phyloP scores from a whole-genome alignment of 2,888 invertebrate genomes.

The Acronicta psi region DNA sequence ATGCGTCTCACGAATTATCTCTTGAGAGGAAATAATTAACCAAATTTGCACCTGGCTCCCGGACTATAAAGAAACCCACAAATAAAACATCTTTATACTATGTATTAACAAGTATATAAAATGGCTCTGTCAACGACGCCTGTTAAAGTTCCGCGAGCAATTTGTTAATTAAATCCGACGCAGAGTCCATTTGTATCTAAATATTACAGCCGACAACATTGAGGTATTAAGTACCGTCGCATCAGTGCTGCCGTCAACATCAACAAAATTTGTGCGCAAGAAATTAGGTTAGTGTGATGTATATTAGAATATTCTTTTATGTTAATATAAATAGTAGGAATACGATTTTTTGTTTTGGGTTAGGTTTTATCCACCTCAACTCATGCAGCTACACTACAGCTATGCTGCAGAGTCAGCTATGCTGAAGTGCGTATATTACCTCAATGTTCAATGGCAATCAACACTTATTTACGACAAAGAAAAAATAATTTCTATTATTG shows the following conservation, averaged over 20 bases:
- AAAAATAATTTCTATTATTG: neutral
- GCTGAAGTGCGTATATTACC: neutral
- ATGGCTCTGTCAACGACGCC: constrained; percentile 2
- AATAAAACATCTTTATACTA: too few relatives aligned
- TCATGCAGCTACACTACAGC: neutral
- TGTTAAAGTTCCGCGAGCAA: constrained; percentile 20
- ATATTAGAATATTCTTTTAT: neutral
- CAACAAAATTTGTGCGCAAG: neutral
- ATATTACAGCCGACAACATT: constrained; percentile 20
- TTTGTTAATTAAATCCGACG: constrained; percentile 49
- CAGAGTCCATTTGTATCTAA: constrained; percentile 16
- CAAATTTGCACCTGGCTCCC: too few relatives aligned
- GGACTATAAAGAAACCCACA: neutral
- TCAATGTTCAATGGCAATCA: constrained; percentile 5
- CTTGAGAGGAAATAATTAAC: too few relatives aligned
- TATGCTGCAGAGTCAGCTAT: neutral
- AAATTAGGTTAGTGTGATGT: neutral
- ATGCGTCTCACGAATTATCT: too few relatives aligned
- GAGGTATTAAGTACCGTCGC: constrained; percentile 1
- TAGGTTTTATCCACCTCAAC: neutral
- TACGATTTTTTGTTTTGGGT: too few relatives aligned
- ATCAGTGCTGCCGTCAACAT: neutral
- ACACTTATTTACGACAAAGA: constrained; percentile 11
- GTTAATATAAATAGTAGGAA: too few relatives aligned
- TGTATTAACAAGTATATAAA: constrained; percentile 9